Evolutionary conservation across 35 echinoderm and acorn worm genomes (phyloP), one percentile per base, ranked within the genome.

Genomic region (Anneissia japonica): DNA sequence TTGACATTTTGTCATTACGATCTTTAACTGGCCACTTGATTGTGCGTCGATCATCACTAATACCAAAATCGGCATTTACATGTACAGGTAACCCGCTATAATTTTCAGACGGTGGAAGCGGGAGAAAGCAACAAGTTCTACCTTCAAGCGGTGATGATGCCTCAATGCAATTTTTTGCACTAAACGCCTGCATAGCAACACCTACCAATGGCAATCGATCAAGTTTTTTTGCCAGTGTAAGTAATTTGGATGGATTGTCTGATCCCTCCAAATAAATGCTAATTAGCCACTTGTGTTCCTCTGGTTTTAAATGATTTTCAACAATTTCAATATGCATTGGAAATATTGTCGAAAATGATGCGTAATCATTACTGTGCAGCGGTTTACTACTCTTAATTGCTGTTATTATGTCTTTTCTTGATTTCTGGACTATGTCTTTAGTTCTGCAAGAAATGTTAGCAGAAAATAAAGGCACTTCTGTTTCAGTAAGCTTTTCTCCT

Each of bases 41-140:
- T 16, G 87, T 80, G 31, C 92, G 81, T 39, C 96, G 73, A 46
- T 99, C 84, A 37, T 91, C 89, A 29, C 89, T 87, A 11, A 99
- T 79, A 41, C 96, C 92, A 83, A 99, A 99, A 86, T 94, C 94
- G 0, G 92, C 96, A 83, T 99, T 92, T 5, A 99, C 74, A 81
- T 99, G 96, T 30, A 99, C 89, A 31, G 96, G 96, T 29, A 99
- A 79, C 35, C 96, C 96, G 41, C 92, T 91, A 9, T 21, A 32
- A 73, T 92, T 94, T 29, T 84, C 73, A 38, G 89, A 77, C 16
- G 79, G 45, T 82, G 96, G 92, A 5, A 99, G 46, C 38, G 96
- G 96, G 1, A 99, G 90, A 85, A 99, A 99, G 75, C 96, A 99
- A 74, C 94, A 99, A n/a, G 89, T 84, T 37, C 96, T 83, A 16